A percentile compares a stretch with the other conserved stretches of the same genome.
Evolutionary conservation across 2,113 vertebrate species (phyloP).

Genomic region (Choloepus hoffmanni): DNA sequence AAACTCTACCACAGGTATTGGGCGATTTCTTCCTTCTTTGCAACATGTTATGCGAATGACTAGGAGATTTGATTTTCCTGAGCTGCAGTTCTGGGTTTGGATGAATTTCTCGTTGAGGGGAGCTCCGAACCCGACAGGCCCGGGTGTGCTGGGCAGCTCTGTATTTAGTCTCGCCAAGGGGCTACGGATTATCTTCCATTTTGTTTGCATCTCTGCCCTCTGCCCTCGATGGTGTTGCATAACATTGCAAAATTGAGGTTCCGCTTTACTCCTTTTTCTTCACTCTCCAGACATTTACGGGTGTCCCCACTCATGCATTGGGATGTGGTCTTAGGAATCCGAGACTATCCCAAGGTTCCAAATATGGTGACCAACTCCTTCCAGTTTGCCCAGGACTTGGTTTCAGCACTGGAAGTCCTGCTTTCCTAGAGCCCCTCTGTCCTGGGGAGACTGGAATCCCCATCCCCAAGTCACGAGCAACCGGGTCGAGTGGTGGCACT

Average conservation of each 20-base stretch:
- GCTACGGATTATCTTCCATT: neutral
- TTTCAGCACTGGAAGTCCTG: neutral
- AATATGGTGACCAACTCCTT: rapidly evolving
- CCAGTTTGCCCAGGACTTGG: neutral
- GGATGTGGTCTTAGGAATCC: too few species aligned
- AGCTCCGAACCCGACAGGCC: rapidly evolving
- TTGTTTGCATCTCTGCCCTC: neutral
- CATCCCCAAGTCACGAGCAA: rapidly evolving
- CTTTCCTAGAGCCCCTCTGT: neutral
- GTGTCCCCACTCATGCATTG: rapidly evolving
- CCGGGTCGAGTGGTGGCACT: neutral
- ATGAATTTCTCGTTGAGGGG: rapidly evolving
- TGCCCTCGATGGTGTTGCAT: rapidly evolving
- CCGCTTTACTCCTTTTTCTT: neutral
- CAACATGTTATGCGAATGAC: rapidly evolving
- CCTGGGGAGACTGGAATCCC: neutral
- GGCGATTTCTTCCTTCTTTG: neutral
- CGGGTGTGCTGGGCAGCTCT: too few species aligned
- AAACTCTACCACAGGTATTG: conserved; percentile 85
- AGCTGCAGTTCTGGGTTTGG: rapidly evolving
- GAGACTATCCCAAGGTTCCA: rapidly evolving
- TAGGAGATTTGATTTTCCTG: neutral
- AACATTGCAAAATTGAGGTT: rapidly evolving
- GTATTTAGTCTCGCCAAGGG: neutral
- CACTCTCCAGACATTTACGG: neutral